Evolutionary conservation across 2,113 vertebrate genomes (phyloP), one percentile per base, ranked within the genome.

Genomic region (Dasyprocta punctata): DNA sequence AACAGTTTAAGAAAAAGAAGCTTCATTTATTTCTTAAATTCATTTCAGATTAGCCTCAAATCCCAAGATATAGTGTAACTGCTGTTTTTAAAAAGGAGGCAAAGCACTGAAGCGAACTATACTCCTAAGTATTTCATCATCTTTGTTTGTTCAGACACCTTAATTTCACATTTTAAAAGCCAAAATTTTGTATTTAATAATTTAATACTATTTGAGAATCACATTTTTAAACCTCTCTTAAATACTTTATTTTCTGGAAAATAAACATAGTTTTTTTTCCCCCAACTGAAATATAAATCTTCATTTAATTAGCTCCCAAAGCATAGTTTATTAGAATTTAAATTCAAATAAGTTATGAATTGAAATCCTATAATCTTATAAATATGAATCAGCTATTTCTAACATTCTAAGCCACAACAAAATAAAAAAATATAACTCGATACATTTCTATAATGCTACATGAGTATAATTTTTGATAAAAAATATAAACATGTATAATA

Each of bases 221-320:
- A 54, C 0, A 80, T 13, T 65, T 92, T 92, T 84, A 36, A 94
- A 90, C 84, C 19, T 87, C 7, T 71, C 38, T 71, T 86, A 86
- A 86, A 69, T 78, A 38, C 20, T 86, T 96, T 86, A 81, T 30
- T 92, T 92, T 94, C 80, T 92, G 24, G 56, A 60, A 96, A 87
- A 41, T 44, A 52, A 94, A 65, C 19, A 80, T 6, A 69, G 16
- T 13, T 16, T 0, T 63, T 0, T 63, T 90, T 90, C 54, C 84
- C 28, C 84, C 36, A 84, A 24, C 30, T 75, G 24, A 90, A 87
- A 88, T 73, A 75, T 73, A 80, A 92, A 85, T 67, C 19, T 71
- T 77, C 49, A 93, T 93, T 83, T 38, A 63, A 86, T 54, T 86
- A 60, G 14, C 60, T 69, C 47, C 28, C 2, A 93, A 69, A 90